A percentile compares a stretch with the other conserved stretches of the same genome.
Conservation (phyloP, 2,888 invertebrate genomes). For the Allophyes oxyacanthae region DNA sequence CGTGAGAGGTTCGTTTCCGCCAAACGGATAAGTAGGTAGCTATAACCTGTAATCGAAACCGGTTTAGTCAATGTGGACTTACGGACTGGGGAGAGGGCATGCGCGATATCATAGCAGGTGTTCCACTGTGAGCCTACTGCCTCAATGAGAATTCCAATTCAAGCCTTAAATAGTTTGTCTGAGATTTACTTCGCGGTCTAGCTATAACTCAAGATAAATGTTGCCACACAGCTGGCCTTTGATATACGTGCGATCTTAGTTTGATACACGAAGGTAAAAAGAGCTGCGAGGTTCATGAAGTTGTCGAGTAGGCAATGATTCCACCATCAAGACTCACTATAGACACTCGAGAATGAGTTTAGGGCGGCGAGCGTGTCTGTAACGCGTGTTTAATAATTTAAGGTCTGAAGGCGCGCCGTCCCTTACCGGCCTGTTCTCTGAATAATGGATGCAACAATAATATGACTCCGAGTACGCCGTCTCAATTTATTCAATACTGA, state of each 20-base stretch:
- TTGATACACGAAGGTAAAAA: conserved; percentile 45
- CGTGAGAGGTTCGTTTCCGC: conserved; percentile 85
- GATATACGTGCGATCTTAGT: conserved; percentile 36
- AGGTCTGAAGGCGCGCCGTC: conserved; percentile 73
- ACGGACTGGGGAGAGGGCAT: conserved; percentile 84
- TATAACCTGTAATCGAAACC: conserved; percentile 88
- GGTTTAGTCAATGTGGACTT: conserved; percentile 87
- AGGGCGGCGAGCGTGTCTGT: conserved; percentile 81
- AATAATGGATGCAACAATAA: conserved; percentile 87
- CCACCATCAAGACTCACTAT: conserved; percentile 70
- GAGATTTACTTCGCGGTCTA: conserved; percentile 73
- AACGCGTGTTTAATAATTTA: conserved; percentile 88
- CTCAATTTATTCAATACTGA: conserved; percentile 74
- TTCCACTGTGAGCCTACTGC: conserved; percentile 81
- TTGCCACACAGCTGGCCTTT: conserved; percentile 42
- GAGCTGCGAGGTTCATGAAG: conserved; percentile 48
- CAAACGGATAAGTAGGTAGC: conserved; percentile 86
- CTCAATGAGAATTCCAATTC: conserved; percentile 86
- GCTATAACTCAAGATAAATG: conserved; percentile 54
- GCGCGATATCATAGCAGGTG: conserved; percentile 88
- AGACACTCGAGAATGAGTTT: conserved; percentile 76
- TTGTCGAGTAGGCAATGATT: conserved; percentile 69
- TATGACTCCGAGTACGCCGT: conserved; percentile 72
- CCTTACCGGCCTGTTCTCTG: conserved; percentile 77
- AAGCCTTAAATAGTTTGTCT: conserved; percentile 76